Conservation (phyloP, 1,140 invertebrate species). For the Hesperophylax magnus region DNA sequence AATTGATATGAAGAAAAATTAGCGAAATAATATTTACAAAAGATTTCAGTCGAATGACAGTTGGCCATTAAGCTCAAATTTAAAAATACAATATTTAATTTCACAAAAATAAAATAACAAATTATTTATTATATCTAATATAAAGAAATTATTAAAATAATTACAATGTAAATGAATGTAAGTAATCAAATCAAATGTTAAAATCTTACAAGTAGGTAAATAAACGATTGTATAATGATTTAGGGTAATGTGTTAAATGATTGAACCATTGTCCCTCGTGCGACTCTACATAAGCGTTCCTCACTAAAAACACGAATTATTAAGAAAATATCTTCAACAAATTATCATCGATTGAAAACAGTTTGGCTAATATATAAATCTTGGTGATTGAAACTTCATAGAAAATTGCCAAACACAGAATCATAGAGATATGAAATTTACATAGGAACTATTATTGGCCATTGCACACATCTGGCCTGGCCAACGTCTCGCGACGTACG, state of each 20-base stretch:
- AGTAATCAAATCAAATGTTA: background rate
- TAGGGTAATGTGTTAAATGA: background rate
- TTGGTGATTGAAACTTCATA: slow-evolving; percentile 58
- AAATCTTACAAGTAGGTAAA: slow-evolving; percentile 2
- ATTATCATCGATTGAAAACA: slow-evolving; percentile 58
- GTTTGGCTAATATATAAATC: slow-evolving; percentile 58
- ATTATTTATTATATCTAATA: background rate
- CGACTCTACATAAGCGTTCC: slow-evolving; percentile 55
- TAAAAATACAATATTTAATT: background rate
- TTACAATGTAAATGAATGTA: too few relatives aligned
- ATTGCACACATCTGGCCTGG: slow-evolving; percentile 20
- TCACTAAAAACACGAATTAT: slow-evolving; percentile 59
- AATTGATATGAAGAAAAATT: too few relatives aligned
- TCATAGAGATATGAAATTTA: slow-evolving; percentile 59
- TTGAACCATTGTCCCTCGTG: slow-evolving; percentile 34
- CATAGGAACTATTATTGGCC: slow-evolving; percentile 57
- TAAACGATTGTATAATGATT: background rate
- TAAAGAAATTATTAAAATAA: too few relatives aligned
- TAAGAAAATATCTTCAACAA: slow-evolving; percentile 59
- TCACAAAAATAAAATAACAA: background rate
- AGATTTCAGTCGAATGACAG: slow-evolving; percentile 16
- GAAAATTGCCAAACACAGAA: slow-evolving; percentile 58
- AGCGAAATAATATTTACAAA: slow-evolving; percentile 24
- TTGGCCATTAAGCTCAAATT: slow-evolving; percentile 19
- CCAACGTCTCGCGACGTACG: slow-evolving; percentile 42